These are phyloP conservation scores for Myotis findleyi DNA, from an alignment of 2,797 vertebrate genomes.

Conservation along the genomic window DNA sequence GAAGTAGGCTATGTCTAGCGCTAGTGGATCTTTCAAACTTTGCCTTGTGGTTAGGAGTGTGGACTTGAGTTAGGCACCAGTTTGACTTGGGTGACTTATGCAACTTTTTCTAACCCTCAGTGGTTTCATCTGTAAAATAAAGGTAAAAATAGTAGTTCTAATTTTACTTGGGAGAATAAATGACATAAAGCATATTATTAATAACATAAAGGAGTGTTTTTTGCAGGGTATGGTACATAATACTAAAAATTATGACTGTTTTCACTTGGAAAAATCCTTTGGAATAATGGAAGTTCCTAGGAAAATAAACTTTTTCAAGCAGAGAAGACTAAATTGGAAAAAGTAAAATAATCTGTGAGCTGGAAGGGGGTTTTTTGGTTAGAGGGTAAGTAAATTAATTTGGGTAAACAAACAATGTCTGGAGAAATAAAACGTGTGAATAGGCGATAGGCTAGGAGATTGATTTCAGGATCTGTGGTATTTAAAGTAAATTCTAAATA, in stretches of 20 bases:
- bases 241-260: background rate
- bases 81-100: background rate
- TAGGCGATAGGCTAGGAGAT: background rate
- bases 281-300: background rate
- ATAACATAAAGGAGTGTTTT: background rate
- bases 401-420: background rate
- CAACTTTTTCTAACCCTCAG: background rate
- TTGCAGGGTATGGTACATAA: background rate
- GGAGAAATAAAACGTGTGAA: background rate
- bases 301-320: background rate
- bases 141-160: background rate
- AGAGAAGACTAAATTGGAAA: background rate
- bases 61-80: background rate
- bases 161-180: background rate
- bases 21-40: background rate
- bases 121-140: background rate
- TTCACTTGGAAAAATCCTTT: background rate
- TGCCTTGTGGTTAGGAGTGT: background rate
- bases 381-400: background rate
- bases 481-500: constrained; percentile 3
- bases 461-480: background rate
- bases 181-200: background rate
- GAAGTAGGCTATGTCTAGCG: too few relatives aligned
- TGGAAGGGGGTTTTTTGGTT: background rate
- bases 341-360: background rate